phyloP scores from a whole-genome alignment of 2,888 invertebrate genomes.

The Agonopterix subpropinquella region DNA sequence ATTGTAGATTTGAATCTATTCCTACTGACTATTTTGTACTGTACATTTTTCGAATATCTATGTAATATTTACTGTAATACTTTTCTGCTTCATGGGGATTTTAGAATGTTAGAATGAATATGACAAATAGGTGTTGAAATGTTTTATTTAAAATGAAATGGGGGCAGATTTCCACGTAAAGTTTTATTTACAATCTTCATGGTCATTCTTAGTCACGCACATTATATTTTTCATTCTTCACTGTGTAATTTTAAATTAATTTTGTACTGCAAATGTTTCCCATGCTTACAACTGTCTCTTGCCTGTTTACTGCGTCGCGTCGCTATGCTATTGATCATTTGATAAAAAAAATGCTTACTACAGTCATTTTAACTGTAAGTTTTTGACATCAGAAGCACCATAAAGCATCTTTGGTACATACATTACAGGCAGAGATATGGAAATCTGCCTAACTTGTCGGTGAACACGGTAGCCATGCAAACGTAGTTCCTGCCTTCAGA shows the following conservation, averaged over 20 bases:
- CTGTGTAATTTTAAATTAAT: no score
- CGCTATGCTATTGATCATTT: no score
- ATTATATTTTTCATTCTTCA: no score
- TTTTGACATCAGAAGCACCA: no score
- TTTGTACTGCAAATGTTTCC: no score
- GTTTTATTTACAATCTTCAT: neutral
- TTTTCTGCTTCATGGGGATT: constrained; percentile 72
- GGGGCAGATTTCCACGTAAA: neutral
- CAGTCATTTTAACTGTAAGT: no score
- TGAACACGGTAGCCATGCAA: neutral
- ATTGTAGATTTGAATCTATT: constrained; percentile 67
- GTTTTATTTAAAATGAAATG: constrained; percentile 26
- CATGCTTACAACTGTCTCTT: no score
- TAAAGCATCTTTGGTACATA: no score
- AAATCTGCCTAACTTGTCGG: constrained; percentile 46
- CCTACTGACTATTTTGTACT: constrained; percentile 56
- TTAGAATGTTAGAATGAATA: constrained; percentile 61
- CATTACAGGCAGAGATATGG: constrained; percentile 16
- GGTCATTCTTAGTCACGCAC: neutral
- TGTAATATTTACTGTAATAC: constrained; percentile 67
- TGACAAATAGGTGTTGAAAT: constrained; percentile 63
- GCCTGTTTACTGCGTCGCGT: no score
- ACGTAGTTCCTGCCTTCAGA: no score
- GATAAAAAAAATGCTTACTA: no score
- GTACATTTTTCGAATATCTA: constrained; percentile 54